Evolutionary conservation across 2,797 vertebrate species (phyloP).

Genomic region (Masticophis lateralis): DNA sequence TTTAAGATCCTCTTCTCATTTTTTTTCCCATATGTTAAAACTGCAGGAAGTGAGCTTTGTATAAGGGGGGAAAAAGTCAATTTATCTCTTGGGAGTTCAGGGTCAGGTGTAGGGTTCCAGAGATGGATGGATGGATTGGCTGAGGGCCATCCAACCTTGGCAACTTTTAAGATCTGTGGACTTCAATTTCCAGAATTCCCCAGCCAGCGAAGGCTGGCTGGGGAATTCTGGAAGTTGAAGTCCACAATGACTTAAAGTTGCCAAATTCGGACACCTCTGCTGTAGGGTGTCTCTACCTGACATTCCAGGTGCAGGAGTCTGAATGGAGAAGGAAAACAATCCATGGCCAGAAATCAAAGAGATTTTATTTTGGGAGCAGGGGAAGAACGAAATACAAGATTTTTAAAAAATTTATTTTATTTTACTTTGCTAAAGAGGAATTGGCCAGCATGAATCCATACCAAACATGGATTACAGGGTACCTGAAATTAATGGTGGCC

Average conservation of each 20-base stretch:
- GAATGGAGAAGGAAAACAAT: neutral
- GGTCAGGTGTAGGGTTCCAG: conserved; percentile 20
- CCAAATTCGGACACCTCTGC: neutral
- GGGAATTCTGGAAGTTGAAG: no score
- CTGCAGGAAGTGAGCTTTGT: conserved; percentile 33
- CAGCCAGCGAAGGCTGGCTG: no score
- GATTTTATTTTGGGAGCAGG: conserved; percentile 30
- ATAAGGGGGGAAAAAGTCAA: neutral
- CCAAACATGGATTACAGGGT: neutral
- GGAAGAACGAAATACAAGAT: neutral
- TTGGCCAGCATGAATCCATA: conserved; percentile 32
- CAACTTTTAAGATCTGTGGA: neutral
- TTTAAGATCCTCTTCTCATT: conserved; percentile 59
- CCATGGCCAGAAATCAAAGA: conserved; percentile 18
- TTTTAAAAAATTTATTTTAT: neutral
- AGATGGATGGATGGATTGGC: neutral
- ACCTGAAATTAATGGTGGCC: neutral
- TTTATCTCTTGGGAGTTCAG: conserved; percentile 23
- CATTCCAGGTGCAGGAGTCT: neutral
- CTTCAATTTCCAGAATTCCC: no score
- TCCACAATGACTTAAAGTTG: neutral
- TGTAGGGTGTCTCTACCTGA: conserved; percentile 24
- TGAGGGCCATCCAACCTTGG: neutral
- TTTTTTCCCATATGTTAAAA: conserved; percentile 39
- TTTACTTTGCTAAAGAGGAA: conserved; percentile 20